Base-by-base conservation (phyloP, 2,113 vertebrate species). In the Neolamprologus sp. region DNA sequence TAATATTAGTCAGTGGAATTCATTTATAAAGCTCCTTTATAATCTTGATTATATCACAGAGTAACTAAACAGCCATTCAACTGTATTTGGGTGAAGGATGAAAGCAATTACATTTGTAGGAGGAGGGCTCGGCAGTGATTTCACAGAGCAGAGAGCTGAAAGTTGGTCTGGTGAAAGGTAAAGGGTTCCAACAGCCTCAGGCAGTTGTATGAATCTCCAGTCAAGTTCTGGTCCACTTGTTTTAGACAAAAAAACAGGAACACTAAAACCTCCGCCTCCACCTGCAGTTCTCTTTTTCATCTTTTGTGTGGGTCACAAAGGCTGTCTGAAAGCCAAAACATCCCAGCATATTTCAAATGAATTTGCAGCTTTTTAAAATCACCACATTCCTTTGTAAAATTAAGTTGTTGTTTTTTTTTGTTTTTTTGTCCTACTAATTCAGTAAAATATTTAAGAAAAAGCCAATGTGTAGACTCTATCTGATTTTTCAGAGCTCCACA, bases 1-100 rank as follows among this genome's bases (percentile, higher is more conserved):
- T 40, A 40, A 13, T 2, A 26, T 47, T 31, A 5, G 2, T 26
- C 28, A 13, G 13, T 49, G 40, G 63, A 63, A 82, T 49, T 31
- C 26, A 82, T 5, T 31, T 53, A 13, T 21, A 58, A 88, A 49
- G 75, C 21, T 14, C 7, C 42, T 81, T 82, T 54, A 85, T 53
- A 73, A 85, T 80, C 9, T 57, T 6, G 53, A 21, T 63, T 26
- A 57, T 26, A 37, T 68, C 35, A 63, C 21, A 81, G 65, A 53
- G 45, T 47, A 28, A 73, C 92, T 83, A 86, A 88, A 92, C 85
- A 83, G 14, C 21, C 8, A 54, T 7, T 86, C 28, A 49, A 16
- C 42, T 83, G 17, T 42, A 4, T 63, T 65, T 85, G 58, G 80
- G 55, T 5, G 5, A 10, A 16, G 82, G 51, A 86, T 88, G 45